Evolutionary conservation across 2,888 invertebrate genomes (phyloP), one percentile per base, ranked within the genome.

Genomic region (Lasioglossum lativentre): DNA sequence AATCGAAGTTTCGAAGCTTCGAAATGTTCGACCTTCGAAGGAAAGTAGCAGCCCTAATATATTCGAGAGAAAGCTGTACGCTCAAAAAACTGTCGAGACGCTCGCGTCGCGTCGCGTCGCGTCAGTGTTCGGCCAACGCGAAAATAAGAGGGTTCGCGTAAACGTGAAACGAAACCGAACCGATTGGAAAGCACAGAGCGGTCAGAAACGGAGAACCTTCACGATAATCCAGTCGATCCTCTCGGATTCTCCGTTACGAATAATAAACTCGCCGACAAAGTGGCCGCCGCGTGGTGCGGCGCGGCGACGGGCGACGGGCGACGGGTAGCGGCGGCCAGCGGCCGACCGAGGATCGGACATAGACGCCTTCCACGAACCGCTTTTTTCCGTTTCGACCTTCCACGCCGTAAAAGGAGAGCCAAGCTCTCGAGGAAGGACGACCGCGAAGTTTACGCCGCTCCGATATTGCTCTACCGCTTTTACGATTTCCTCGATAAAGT

Each of bases 191-290:
- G 82, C 82, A 76, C 63, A 52, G 19, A 34, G 71, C 63, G 80
- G 80, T 63, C 56, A 40, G 40, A 59, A 52, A 70, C 74, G 88
- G 88, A 91, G 66, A 74, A 74, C 76, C 78, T 80, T 71, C 82
- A 73, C 90, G 92, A 92, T 91, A 90, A 87, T 89, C 87, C 75
- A 82, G 72, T 76, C 87, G 87, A 86, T 87, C 82, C 78, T 83
- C 73, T 85, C 85, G 79, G 83, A 86, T 88, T 88, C 86, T 86
- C 80, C 84, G 86, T 91, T 89, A 91, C 89, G 91, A 92, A 91
- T 91, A 91, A 92, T 91, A 92, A 92, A 91, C 88, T 87, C 71
- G 91, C 92, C 92, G 91, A 92, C 91, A 92, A 92, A 92, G 92
- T 90, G 89, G 82, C 87, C 79, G 87, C 78, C 83, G 78, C 75